A percentile compares a stretch with the other conserved stretches of the same genome.
These are phyloP conservation scores for Ciona savignyi DNA, from an alignment of 23 tunicate species.

Conservation along the genomic window DNA sequence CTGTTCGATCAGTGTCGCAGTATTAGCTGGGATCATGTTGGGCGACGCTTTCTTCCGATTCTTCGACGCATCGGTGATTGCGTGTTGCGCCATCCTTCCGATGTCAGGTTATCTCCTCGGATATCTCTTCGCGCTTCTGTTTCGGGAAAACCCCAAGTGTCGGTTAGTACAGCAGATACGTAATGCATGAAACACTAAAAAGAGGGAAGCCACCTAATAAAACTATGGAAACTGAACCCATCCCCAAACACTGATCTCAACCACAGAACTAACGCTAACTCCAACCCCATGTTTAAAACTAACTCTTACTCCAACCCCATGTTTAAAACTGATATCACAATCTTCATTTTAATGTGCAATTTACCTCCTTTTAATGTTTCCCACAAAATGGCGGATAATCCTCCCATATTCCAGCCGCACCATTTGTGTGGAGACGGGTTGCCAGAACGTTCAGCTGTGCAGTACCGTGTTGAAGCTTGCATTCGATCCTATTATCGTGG, in stretches of 20 bases:
- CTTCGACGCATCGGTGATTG: conserved; percentile 50
- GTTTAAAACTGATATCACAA: too few species aligned
- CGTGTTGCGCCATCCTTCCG: conserved; percentile 77
- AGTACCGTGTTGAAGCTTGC: conserved; percentile 73
- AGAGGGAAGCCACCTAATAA: too few species aligned
- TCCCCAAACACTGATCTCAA: too few species aligned
- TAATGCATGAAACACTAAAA: too few species aligned
- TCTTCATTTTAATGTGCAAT: too few species aligned
- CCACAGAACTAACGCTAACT: too few species aligned
- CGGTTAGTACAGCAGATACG: too few species aligned
- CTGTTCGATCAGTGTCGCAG: conserved; percentile 36
- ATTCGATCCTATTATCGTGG: conserved; percentile 74
- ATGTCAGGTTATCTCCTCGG: conserved; percentile 71
- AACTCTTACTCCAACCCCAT: too few species aligned
- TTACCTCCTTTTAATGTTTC: too few species aligned
- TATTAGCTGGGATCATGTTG: conserved; percentile 58
- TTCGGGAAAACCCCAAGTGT: conserved; percentile 80
- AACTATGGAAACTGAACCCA: too few species aligned
- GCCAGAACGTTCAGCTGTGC: conserved; percentile 91
- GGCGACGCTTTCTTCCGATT: conserved; percentile 62
- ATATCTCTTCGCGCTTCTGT: conserved; percentile 58
- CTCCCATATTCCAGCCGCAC: conserved; percentile 65
- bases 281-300: too few species aligned
- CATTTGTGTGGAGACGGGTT: conserved; percentile 91
- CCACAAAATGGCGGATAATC: too few species aligned